These are phyloP conservation scores for Bombus affinis DNA, from an alignment of 1,140 invertebrate species.

Conservation along the genomic window DNA sequence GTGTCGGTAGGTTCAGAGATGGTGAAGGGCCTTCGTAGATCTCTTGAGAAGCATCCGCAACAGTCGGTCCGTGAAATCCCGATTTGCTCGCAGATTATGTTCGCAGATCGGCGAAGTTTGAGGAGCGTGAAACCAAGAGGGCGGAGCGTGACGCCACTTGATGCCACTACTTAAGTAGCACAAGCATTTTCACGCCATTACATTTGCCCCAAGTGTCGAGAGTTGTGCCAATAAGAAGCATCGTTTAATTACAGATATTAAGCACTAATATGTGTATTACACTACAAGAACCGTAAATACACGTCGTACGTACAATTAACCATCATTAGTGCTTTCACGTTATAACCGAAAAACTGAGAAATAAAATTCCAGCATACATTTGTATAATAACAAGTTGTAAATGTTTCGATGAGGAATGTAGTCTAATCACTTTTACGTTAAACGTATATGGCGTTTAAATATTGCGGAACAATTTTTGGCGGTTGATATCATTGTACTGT, in stretches of 20 bases:
- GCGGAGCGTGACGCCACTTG: slow-evolving; percentile 70
- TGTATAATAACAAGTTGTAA: no score
- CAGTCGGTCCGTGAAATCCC: slow-evolving; percentile 77
- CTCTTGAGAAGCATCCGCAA: slow-evolving; percentile 67
- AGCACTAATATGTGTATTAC: no score
- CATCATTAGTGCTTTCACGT: no score
- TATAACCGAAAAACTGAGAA: no score
- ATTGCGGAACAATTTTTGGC: no score
- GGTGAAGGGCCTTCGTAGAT: slow-evolving; percentile 54
- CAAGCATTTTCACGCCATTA: slow-evolving; percentile 61
- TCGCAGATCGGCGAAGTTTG: slow-evolving; percentile 72
- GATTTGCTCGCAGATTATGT: slow-evolving; percentile 78
- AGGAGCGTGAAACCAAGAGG: slow-evolving; percentile 76
- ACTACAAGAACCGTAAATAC: no score
- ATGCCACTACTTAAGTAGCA: slow-evolving; percentile 61
- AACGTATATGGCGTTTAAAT: no score
- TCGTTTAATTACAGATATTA: neutral
- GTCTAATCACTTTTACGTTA: no score
- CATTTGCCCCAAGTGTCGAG: slow-evolving; percentile 3
- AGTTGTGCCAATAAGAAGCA: neutral
- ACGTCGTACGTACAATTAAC: no score
- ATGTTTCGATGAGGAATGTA: no score
- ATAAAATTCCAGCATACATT: no score
- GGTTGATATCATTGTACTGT: no score
- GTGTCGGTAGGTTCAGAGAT: slow-evolving; percentile 43